Conservation (phyloP, 2,113 vertebrate species). For the Pelecanoides urinatrix region DNA sequence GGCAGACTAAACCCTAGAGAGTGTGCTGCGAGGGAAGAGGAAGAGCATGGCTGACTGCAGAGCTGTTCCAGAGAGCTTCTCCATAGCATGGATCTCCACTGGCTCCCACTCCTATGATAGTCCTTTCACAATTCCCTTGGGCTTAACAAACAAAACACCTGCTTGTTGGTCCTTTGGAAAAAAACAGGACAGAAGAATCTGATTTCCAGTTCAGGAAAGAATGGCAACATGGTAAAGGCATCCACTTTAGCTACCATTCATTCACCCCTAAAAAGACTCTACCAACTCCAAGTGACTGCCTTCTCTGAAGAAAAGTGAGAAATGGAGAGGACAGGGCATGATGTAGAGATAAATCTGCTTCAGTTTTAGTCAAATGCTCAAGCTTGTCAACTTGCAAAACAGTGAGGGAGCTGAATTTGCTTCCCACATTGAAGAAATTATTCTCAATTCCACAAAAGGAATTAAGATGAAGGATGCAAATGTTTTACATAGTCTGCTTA, state of each 20-base stretch:
- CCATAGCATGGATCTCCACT: not conserved
- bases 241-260: not conserved
- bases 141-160: not conserved
- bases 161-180: not conserved
- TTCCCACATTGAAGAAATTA: slow-evolving; percentile 33
- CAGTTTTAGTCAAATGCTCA: slow-evolving; percentile 4
- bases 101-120: not conserved
- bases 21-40: not conserved
- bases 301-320: not conserved
- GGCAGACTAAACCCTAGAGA: not conserved
- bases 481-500: slow-evolving; percentile 51
- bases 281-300: not conserved
- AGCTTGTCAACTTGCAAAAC: slow-evolving; percentile 13
- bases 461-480: slow-evolving; percentile 34
- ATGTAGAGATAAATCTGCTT: not conserved
- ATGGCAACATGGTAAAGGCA: not conserved
- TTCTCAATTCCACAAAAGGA: slow-evolving; percentile 5
- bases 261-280: not conserved
- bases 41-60: not conserved
- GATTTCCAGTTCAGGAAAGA: not conserved
- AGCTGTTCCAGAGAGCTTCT: not conserved
- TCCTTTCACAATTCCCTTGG: not conserved
- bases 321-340: not conserved
- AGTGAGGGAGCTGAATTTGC: not conserved
- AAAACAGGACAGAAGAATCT: not conserved